These are phyloP conservation scores for Trochalopteron elliotii DNA, from an alignment of 2,113 vertebrate species.

Conservation along the genomic window DNA sequence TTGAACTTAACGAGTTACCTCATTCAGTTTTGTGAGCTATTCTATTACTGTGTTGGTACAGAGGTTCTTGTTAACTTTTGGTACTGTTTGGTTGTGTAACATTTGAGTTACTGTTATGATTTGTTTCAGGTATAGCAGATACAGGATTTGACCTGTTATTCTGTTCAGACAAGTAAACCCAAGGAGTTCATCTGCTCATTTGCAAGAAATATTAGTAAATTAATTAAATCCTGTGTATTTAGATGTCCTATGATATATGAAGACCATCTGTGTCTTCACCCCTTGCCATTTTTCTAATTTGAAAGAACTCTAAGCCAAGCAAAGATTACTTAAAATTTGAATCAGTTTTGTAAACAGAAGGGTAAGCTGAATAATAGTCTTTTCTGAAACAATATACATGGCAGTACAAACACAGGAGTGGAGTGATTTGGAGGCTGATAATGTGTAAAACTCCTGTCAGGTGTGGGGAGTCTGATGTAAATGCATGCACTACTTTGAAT, in stretches of 20 bases:
- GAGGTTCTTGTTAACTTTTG: neutral
- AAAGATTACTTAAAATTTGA: neutral
- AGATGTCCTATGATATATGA: accelerated
- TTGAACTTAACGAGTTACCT: neutral
- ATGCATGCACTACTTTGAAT: neutral
- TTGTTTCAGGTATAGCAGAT: neutral
- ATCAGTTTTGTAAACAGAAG: neutral
- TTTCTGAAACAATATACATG: neutral
- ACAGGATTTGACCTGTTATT: neutral
- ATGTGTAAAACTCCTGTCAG: accelerated
- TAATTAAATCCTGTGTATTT: neutral
- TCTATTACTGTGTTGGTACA: neutral
- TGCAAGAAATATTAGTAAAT: neutral
- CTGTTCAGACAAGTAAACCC: neutral
- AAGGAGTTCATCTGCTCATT: neutral
- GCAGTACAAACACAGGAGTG: neutral
- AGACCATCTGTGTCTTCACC: neutral
- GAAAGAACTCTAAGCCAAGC: neutral
- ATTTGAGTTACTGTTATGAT: neutral
- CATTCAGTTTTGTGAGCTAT: neutral
- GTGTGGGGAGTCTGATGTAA: neutral
- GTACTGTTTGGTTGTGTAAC: neutral
- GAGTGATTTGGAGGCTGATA: neutral
- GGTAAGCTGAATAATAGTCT: neutral
- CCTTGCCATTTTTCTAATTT: neutral